Base-by-base conservation (phyloP, 2,888 invertebrate species). In the Zygaena filipendulae region DNA sequence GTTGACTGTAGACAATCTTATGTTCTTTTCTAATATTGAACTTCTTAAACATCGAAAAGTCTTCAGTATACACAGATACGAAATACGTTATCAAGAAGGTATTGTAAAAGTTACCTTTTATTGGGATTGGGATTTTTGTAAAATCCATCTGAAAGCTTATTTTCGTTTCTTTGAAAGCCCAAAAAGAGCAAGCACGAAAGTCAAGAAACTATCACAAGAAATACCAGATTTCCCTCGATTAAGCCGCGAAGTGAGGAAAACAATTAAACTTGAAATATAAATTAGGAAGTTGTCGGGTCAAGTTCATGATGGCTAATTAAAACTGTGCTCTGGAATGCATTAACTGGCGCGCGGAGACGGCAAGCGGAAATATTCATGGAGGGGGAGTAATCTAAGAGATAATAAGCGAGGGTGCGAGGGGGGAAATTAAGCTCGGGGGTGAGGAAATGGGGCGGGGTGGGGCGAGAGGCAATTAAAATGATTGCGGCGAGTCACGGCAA, bases 401-500 rank as follows among this genome's bases (percentile, higher is more conserved):
- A 40, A 42, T 42, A 40, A 39, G 40, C 13, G 30, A 23, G 19
- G 11, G 7, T 24, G 4, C 16, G 10, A 11, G 25, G 14, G 23
- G 24, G 36, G 33, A 37, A 41, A 40, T 39, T 37, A 36, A 30
- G 36, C 30, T 37, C 30, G 33, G 28, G 27, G 33, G 22, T 21
- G 21, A 8, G 11, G 16, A 4, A n/a, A 16, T 24, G 27, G 8
- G 12, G 10, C 9, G 22, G 12, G 24, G 5, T 41, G 40, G 38
- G 36, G 42, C 43, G 42, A 38, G 39, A 35, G 42, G 45, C 49
- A 49, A 51, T 51, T 51, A 51, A 47, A 51, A 48, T 47, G 49
- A 51, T 51, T 48, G 47, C 42, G 38, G 49, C 29, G 36, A 35
- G 31, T 29, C 33, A 40, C 30, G 36, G 38, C 23, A 35, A 27